Conservation (phyloP, 2,113 vertebrate genomes). For the Nesospiza acunhae region DNA sequence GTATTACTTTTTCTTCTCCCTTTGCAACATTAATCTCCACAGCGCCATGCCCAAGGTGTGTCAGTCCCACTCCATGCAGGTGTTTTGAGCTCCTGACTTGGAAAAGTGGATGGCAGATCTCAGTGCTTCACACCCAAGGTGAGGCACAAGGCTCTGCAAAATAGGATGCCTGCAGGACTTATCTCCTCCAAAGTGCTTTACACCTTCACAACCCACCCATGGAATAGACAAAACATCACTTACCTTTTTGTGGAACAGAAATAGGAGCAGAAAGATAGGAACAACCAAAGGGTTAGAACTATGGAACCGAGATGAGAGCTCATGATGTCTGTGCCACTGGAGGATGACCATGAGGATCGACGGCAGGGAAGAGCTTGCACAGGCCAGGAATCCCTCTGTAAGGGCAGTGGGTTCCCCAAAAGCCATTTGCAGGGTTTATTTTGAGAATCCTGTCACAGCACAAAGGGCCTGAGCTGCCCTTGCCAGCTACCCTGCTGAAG, state of each 20-base stretch:
- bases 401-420: background rate
- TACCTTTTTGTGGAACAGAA: background rate
- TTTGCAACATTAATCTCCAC: background rate
- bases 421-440: background rate
- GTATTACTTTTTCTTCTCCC: background rate
- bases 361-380: background rate
- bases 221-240: background rate
- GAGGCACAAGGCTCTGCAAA: background rate
- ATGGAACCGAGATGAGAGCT: rapidly evolving
- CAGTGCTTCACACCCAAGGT: background rate
- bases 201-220: rapidly evolving
- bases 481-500: background rate
- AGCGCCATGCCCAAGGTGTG: rapidly evolving
- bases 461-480: background rate
- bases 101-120: background rate
- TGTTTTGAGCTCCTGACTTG: background rate
- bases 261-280: background rate
- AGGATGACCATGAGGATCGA: background rate
- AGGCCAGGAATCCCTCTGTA: background rate
- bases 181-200: background rate
- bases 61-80: rapidly evolving
- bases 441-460: background rate
- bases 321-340: rapidly evolving
- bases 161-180: background rate
- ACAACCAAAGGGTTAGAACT: background rate